phyloP scores from a whole-genome alignment of 1,140 invertebrate genomes.

The Lamellibrachia luymesi region DNA sequence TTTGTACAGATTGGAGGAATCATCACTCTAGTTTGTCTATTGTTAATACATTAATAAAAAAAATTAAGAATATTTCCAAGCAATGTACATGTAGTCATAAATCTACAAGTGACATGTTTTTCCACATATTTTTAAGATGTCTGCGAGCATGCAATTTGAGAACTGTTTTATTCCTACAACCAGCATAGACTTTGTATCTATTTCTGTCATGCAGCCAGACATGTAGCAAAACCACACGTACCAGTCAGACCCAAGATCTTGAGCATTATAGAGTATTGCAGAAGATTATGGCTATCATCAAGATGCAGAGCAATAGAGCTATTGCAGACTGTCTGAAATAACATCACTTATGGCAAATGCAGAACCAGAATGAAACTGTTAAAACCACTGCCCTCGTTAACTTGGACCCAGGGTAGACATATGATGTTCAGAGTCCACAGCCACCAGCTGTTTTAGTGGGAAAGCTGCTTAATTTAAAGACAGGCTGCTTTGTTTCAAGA shows the following conservation, averaged over 20 bases:
- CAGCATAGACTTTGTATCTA: neutral
- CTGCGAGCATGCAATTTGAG: neutral
- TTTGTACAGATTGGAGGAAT: too few relatives aligned
- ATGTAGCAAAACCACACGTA: neutral
- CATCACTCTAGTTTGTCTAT: too few relatives aligned
- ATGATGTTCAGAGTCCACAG: neutral
- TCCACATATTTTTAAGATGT: neutral
- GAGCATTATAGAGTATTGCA: neutral
- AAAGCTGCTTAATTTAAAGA: neutral
- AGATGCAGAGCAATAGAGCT: neutral
- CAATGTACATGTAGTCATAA: too few relatives aligned
- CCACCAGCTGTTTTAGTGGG: neutral
- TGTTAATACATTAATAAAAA: too few relatives aligned
- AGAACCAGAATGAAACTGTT: neutral
- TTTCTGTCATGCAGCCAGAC: neutral
- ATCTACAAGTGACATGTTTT: neutral
- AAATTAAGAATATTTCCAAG: too few relatives aligned
- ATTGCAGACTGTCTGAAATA: neutral
- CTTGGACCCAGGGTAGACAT: neutral
- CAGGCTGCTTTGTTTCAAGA: too few relatives aligned
- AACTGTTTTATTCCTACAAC: neutral
- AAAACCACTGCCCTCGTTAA: too few relatives aligned
- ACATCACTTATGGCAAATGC: neutral
- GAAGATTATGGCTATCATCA: neutral
- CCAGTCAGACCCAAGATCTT: neutral